Evolutionary conservation across 1,140 invertebrate genomes (phyloP), one percentile per base, ranked within the genome.

Genomic region (Latrodectus geometricus): DNA sequence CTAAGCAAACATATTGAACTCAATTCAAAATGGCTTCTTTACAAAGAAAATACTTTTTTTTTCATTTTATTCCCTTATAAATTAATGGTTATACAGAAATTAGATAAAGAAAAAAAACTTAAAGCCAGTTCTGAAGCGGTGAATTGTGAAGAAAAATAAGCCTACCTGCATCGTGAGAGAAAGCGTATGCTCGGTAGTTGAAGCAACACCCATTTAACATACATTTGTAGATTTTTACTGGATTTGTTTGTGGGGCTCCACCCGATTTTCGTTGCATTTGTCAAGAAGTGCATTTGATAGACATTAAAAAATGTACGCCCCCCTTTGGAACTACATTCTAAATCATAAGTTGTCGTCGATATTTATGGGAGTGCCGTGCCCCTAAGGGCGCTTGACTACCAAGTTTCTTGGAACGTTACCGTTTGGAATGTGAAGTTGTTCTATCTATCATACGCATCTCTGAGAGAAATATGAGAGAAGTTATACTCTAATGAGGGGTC

Each of bases 281-380:
- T 82, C 79, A 82, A 73, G 23, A 23, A 8, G 14, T 54, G 20
- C 12, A 21, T 68, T 3, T 56, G 14, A 80, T 21, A 20, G 78
- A 80, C 78, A 80, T 50, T 66, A 35, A 21, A 82, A 70, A 73
- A 82, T 61, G 69, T 73, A 61, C 68, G 50, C 79, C 69, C 69
- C 68, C 79, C 79, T 66, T 56, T 15, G 23, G 12, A 17, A 61
- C n/a, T 54, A 21, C 14, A 15, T 69, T 80, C 66, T 80, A 80
- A 80, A 80, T 80, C 78, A 80, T 70, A 11, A 80, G 65, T 52
- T 80, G 65, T 80, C 61, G 49, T 80, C 78, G 61, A 80, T 82
- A 50, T 73, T 35, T 61, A 61, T 35, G 79, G 79, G 81, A 75
- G 81, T 73, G 81, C 81, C 56, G 9, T 14, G 35, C 72, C 72